Conservation (phyloP, 2,113 vertebrate genomes). For the Microtus oregoni region DNA sequence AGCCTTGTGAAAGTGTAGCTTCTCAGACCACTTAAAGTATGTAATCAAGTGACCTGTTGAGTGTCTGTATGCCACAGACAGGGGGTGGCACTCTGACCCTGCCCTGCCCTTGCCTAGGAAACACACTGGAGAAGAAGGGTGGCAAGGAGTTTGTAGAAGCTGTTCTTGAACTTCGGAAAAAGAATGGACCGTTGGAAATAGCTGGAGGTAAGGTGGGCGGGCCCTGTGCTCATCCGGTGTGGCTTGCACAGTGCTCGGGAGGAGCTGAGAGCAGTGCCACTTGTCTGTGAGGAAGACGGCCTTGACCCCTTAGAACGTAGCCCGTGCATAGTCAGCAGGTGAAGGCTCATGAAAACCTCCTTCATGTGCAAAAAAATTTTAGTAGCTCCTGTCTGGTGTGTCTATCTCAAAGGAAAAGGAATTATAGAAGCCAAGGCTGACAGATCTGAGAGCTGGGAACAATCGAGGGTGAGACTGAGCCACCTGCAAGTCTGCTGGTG, state of each 20-base stretch:
- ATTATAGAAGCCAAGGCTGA: conserved; percentile 67
- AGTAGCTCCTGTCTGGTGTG: conserved; percentile 67
- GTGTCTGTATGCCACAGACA: conserved; percentile 60
- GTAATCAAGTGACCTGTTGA: conserved; percentile 62
- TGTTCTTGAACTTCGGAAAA: conserved; percentile 95
- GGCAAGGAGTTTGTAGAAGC: conserved; percentile 97
- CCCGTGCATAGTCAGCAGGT: neutral
- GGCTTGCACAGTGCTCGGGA: accelerated
- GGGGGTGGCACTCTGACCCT: conserved; percentile 71
- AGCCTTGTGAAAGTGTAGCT: conserved; percentile 82
- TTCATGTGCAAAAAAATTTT: conserved; percentile 1
- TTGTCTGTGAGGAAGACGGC: accelerated
- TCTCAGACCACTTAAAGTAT: conserved; percentile 81
- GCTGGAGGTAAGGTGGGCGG: conserved; percentile 92
- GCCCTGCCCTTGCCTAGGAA: conserved; percentile 89
- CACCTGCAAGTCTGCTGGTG: conserved; percentile 78
- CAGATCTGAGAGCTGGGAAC: conserved; percentile 66
- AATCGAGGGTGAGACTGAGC: conserved; percentile 65
- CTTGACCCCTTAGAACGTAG: neutral
- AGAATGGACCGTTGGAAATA: conserved; percentile 96
- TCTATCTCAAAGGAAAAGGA: conserved; percentile 81
- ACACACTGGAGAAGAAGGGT: conserved; percentile 97
- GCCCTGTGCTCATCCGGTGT: neutral
- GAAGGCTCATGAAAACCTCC: conserved; percentile 24
- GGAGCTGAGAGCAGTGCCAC: neutral